Evolutionary conservation across 2,113 vertebrate species (phyloP), one percentile per base, ranked within the genome.

Genomic region (Phoxinus phoxinus): DNA sequence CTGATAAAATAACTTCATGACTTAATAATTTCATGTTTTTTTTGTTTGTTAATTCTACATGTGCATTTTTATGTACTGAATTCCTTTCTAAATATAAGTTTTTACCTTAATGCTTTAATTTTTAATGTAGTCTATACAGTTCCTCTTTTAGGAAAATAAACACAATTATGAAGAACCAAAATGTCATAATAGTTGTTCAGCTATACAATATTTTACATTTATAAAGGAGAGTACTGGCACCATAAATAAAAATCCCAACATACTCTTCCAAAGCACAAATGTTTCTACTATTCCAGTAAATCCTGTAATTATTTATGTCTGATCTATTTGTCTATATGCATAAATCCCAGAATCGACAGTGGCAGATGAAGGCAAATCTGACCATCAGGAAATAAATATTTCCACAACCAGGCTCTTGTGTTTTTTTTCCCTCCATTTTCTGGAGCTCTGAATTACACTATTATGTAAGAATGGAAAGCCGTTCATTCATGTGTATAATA

Each of bases 401-500:
- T 17, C 41, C n/a, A 17, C 71, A 25, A 6, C 13, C 10, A 74
- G n/a, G 13, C 41, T 73, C 41, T 27, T 48, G 41, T 44, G 69
- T 72, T 21, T 74, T 46, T 46, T 61, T 13, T 27, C 27, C 59
- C 23, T 63, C 59, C 23, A 63, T 21, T 25, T 46, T n/a, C 41
- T 59, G 12, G 23, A 37, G 76, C 56, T 79, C 32, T 41, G 30
- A 41, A 61, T 41, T 41, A n/a, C 13, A 9, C n/a, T 8, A 61
- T 79, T 59, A 44, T 79, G 59, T 27, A 61, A 61, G 56, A 79
- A 41, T 59, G 13, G 21, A 79, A 79, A 61, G 76, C 11, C 1
- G 11, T 25, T 58, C 56, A 79, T 79, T 79, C 23, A 41, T 59
- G 56, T 79, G 23, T 25, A 59, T 79, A 41, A 79, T 61, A 41